Base-by-base conservation (phyloP, 2,888 invertebrate species). In the Oscheius sp. region DNA sequence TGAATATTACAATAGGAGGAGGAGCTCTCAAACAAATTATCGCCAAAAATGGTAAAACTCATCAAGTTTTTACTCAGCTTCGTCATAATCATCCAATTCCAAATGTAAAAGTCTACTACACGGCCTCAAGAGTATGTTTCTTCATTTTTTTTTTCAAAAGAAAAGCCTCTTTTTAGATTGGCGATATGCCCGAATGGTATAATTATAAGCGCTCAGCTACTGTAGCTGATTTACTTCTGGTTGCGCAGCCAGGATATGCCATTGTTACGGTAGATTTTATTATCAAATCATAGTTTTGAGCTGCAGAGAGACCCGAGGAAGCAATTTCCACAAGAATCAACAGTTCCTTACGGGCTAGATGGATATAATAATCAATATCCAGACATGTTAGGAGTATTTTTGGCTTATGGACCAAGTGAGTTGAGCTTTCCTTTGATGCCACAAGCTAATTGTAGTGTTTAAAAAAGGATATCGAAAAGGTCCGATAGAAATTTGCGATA, bases 1-100 rank as follows among this genome's bases (percentile, higher is more conserved):
- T 80, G 39, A 73, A 78, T 15, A 75, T 63, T 12, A 82, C 80
- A 1, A 57, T 80, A 8, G 79, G 80, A 10, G 70, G 71, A 37
- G 82, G 82, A n/a, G 78, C 82, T 1, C 64, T 78, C 8, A 78
- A 77, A 64, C 82, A 82, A 27, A 45, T 82, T 8, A 45, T 73
- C 12, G 73, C 76, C 5, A 74, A 73, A 52, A 71, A 74, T 10
- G 80, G 80, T 4, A 75, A 77, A 58, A 81, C 79, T 25, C 78
- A 79, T 65, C 79, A 79, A 67, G 65, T 76, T 8, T 74, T 58
- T 69, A 76, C 70, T 23, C 75, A 76, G 37, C 71, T 82, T 0
- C 72, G 72, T 6, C 34, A 73, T 53, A 68, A 76, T 46, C 68
- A 70, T 37, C 79, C 82, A 1, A 78, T 82, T 42, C 82, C 82